Evolutionary conservation across 2,888 invertebrate genomes (phyloP), one percentile per base, ranked within the genome.

Genomic region (Invenusta paracnida): DNA sequence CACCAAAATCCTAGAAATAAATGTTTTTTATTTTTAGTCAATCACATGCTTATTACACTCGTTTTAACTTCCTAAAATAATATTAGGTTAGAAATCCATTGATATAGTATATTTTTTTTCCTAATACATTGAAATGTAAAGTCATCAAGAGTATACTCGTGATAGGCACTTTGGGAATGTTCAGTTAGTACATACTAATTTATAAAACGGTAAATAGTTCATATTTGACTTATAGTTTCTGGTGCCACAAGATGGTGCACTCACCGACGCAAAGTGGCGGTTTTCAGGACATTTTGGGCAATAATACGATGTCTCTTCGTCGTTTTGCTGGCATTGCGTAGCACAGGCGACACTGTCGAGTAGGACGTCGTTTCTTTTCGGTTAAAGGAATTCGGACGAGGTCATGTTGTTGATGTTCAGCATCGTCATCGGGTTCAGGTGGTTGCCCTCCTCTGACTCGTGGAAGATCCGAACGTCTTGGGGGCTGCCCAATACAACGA

Each of bases 221-320:
- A 23, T 73, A 73, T 5, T 73, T 73, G 73, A n/a, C 73, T 73
- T 73, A 73, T 23, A 73, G 73, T 73, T 73, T 73, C 73, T 73
- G 73, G 73, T 73, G 73, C 73, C 73, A 73, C 73, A 73, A 73
- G 73, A 23, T 73, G 73, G 73, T 73, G 73, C 73, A 73, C 73
- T 73, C 73, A 73, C 73, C 27, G 73, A 73, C 73, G 27, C 73
- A 73, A 73, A 73, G 73, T 5, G 73, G 73, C 73, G 23, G 73
- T 23, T 73, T 73, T 23, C 73, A 73, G 27, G 73, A 73, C 73
- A 73, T 73, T 73, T 73, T 73, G 73, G 73, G 73, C 73, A 73
- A 73, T 73, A 23, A 73, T 73, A 73, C 73, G 27, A 73, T 13
- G 73, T 48, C 48, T 48, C 11, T 48, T 48, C 17, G 48, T 48